Percentiles rank a stretch among this genome's conserved stretches.
Evolutionary conservation across 2,888 invertebrate genomes (phyloP).

Genomic region (Limnephilus lunatus): DNA sequence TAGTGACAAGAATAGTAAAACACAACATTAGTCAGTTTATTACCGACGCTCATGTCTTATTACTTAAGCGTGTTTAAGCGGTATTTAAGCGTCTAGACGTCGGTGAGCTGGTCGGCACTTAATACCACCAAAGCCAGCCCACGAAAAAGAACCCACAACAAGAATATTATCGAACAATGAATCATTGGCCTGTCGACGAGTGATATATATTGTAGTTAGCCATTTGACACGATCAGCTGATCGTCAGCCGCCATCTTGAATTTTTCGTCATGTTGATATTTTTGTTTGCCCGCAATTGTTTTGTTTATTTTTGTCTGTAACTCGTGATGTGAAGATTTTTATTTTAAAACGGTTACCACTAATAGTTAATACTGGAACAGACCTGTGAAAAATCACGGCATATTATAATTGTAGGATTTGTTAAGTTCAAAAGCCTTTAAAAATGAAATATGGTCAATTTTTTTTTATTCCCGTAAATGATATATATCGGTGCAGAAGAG

Average conservation of each 20-base stretch:
- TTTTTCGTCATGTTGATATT: not conserved
- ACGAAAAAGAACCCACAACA: not conserved
- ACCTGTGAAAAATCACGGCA: too few species aligned
- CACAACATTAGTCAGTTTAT: not conserved
- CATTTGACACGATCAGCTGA: slow-evolving; percentile 50
- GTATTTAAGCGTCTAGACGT: slow-evolving; percentile 18
- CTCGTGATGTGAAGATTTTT: not conserved
- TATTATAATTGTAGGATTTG: too few species aligned
- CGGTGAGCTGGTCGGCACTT: not conserved
- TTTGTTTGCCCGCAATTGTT: not conserved
- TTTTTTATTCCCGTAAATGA: too few species aligned
- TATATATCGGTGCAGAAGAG: too few species aligned
- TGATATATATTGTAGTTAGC: slow-evolving; percentile 2
- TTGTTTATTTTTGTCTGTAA: not conserved
- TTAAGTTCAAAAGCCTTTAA: too few species aligned
- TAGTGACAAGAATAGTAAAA: not conserved
- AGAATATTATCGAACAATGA: slow-evolving; percentile 6
- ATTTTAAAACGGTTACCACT: not conserved
- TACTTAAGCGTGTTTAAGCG: not conserved
- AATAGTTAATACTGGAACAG: not conserved
- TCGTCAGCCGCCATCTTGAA: slow-evolving; percentile 36
- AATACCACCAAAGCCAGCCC: slow-evolving; percentile 2
- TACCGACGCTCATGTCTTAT: not conserved
- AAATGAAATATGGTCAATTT: too few species aligned
- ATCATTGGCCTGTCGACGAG: slow-evolving; percentile 24